These are phyloP conservation scores for Eumerus sabulonum DNA, from an alignment of 2,888 invertebrate genomes.

Conservation along the genomic window DNA sequence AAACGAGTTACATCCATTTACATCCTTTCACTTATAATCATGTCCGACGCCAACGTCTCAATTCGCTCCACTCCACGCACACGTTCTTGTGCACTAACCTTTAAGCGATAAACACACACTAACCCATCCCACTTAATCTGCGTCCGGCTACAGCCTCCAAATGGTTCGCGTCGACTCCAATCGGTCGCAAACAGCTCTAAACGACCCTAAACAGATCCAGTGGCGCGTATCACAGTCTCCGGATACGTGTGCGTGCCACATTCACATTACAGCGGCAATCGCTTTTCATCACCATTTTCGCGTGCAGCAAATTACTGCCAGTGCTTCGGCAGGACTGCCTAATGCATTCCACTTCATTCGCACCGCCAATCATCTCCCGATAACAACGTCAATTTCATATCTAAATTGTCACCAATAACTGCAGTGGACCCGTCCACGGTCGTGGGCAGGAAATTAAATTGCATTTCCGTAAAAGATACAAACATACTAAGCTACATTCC, in stretches of 20 bases:
- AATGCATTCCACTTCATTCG: slow-evolving; percentile 55
- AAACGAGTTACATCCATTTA: slow-evolving; percentile 24
- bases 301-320: slow-evolving; percentile 60
- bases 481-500: neutral
- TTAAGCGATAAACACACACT: slow-evolving; percentile 47
- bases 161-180: neutral
- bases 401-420: slow-evolving; percentile 64
- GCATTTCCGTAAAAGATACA: slow-evolving; percentile 57
- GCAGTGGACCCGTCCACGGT: slow-evolving; percentile 28
- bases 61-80: slow-evolving; percentile 34
- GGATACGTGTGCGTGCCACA: slow-evolving; percentile 38
- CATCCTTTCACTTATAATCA: slow-evolving; percentile 41
- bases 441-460: slow-evolving; percentile 58
- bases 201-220: neutral
- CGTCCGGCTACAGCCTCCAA: neutral
- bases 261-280: slow-evolving; percentile 37
- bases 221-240: slow-evolving; percentile 31
- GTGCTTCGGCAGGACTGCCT: slow-evolving; percentile 28
- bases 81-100: slow-evolving; percentile 47
- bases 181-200: neutral
- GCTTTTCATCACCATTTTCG: slow-evolving; percentile 55
- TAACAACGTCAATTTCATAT: slow-evolving; percentile 54
- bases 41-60: slow-evolving; percentile 63
- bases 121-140: slow-evolving; percentile 31
- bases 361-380: slow-evolving; percentile 40